phyloP scores from a whole-genome alignment of 2,113 vertebrate species.

The Puntigrus tetrazona region DNA sequence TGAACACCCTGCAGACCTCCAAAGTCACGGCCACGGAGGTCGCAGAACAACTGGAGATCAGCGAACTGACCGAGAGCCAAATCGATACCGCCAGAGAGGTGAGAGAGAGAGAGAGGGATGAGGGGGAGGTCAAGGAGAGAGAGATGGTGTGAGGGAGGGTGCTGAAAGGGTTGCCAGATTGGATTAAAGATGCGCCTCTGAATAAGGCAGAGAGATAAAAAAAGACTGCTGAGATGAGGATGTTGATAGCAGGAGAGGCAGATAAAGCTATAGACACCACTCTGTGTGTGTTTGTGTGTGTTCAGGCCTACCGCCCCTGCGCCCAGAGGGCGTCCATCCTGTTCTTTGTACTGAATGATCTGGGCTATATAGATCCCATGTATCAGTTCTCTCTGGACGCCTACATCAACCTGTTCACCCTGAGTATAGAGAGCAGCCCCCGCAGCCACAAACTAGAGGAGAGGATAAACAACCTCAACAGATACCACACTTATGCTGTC shows the following conservation, averaged over 20 bases:
- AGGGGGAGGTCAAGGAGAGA: slow-evolving; percentile 14
- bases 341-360: slow-evolving; percentile 87
- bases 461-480: slow-evolving; percentile 81
- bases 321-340: slow-evolving; percentile 86
- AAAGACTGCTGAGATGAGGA: slow-evolving; percentile 46
- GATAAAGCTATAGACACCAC: slow-evolving; percentile 41
- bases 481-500: slow-evolving; percentile 81
- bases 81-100: slow-evolving; percentile 88
- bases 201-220: slow-evolving; percentile 24
- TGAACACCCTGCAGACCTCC: slow-evolving; percentile 84
- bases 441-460: slow-evolving; percentile 82
- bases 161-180: slow-evolving; percentile 41
- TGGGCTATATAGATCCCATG: slow-evolving; percentile 87
- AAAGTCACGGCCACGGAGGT: slow-evolving; percentile 84
- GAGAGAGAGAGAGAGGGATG: slow-evolving; percentile 32
- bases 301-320: slow-evolving; percentile 85
- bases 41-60: slow-evolving; percentile 83
- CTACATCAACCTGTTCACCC: slow-evolving; percentile 84
- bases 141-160: not conserved
- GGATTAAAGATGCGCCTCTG: slow-evolving; percentile 40
- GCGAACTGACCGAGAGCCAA: slow-evolving; percentile 82
- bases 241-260: slow-evolving; percentile 48
- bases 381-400: slow-evolving; percentile 91
- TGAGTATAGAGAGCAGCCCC: slow-evolving; percentile 85
- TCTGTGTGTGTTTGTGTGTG: slow-evolving; percentile 42